Percentiles rank a stretch among this genome's conserved stretches.
These are phyloP conservation scores for Heliconius himera DNA, from an alignment of 1,140 invertebrate species.

Conservation along the genomic window DNA sequence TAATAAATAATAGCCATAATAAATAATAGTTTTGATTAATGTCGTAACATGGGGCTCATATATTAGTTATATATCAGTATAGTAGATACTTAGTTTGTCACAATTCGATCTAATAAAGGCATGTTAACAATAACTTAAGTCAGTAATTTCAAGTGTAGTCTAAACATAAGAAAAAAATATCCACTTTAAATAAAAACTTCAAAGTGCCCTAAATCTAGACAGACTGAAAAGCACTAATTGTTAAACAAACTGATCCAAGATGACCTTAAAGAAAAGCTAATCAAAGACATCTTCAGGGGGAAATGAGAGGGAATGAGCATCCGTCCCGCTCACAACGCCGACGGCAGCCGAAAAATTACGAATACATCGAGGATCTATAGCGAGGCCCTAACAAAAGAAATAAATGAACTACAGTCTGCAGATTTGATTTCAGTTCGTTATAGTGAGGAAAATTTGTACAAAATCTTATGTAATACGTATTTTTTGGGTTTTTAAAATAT, in stretches of 20 bases:
- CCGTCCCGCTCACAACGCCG: not conserved
- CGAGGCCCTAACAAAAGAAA: not conserved
- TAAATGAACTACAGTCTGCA: not conserved
- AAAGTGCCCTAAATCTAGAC: not conserved
- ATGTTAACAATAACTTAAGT: no score
- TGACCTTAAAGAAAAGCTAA: not conserved
- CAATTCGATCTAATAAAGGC: no score
- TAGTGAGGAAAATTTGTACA: not conserved
- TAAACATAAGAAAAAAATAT: no score
- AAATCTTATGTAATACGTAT: not conserved
- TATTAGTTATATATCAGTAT: no score
- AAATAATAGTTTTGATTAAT: no score
- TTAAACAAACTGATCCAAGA: not conserved
- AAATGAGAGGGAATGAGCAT: not conserved
- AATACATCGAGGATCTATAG: not conserved
- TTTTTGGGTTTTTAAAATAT: not conserved
- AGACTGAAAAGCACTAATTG: not conserved
- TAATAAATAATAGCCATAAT: no score
- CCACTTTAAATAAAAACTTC: not conserved
- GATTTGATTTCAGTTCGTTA: not conserved
- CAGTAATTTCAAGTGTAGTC: no score
- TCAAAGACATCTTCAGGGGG: not conserved
- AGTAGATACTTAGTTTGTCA: no score
- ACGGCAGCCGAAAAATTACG: not conserved
- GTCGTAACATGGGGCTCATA: no score